Evolutionary conservation across 1,140 invertebrate genomes (phyloP).

Genomic region (Sinonovacula constricta): DNA sequence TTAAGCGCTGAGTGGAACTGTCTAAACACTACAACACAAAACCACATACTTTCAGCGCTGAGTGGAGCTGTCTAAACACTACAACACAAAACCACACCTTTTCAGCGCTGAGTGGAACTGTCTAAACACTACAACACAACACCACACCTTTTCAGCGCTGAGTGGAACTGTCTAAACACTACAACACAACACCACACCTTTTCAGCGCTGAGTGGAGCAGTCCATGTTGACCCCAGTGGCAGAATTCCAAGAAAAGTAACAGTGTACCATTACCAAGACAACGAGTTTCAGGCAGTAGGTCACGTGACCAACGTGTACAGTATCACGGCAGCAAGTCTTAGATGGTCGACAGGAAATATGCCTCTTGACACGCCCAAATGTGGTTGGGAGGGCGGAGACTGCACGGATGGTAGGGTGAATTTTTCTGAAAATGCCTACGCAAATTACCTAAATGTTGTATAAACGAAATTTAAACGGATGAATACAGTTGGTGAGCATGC

Average conservation of each 20-base stretch:
- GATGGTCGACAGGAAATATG: slow-evolving; percentile 28
- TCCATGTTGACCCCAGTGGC: not conserved
- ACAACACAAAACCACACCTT: not conserved
- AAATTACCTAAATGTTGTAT: no score
- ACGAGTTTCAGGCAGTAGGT: slow-evolving; percentile 26
- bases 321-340: not conserved
- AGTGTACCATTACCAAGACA: slow-evolving; percentile 44
- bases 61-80: not conserved
- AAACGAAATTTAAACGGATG: no score
- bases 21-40: no score
- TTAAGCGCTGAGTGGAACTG: no score
- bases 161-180: not conserved
- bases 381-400: slow-evolving; percentile 24
- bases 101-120: not conserved
- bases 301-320: slow-evolving; percentile 14
- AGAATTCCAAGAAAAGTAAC: slow-evolving; percentile 11
- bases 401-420: slow-evolving; percentile 6
- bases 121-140: not conserved
- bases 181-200: slow-evolving; percentile 2
- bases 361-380: slow-evolving; percentile 42
- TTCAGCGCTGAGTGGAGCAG: slow-evolving; percentile 16
- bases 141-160: not conserved
- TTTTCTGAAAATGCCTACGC: not conserved
- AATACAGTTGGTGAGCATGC: no score
- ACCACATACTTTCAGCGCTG: no score